Base-by-base conservation (phyloP, 1,140 invertebrate species). In the Drosophila murphyi region DNA sequence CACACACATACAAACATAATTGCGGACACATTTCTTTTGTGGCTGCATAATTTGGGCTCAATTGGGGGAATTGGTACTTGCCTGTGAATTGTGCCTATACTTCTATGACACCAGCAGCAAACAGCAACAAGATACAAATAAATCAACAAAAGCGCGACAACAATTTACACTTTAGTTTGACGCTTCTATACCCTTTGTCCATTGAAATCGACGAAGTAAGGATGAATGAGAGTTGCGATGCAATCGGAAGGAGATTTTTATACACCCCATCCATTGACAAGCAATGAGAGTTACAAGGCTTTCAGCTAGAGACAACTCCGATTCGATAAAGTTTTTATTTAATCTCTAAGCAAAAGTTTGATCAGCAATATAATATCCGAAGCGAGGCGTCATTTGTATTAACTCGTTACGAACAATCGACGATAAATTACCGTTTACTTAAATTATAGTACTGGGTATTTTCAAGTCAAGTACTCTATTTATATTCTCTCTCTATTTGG, bases 41-140 rank as follows among this genome's bases (percentile, higher is more conserved):
- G 43, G 45, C 54, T 59, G 61, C 62, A 77, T 73, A 83, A 78
- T 88, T 78, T 71, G 47, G 75, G 64, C 73, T 87, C 70, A 82
- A 88, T 88, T 85, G 73, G 37, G 48, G 63, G 67, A 82, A 82
- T 80, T 79, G 65, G 76, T 70, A 41, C 62, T 80, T 80, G 80
- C 52, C 32, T 62, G 79, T 72, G 69, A 77, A 80, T 68, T 82
- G 70, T 76, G 52, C n/a, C 34, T 50, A 41, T 34, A 31, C 45
- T 20, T 10, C 31, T 60, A 67, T 39, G 65, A 54, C 28, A 68
- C 45, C 7, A 72, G 64, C 51, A 62, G 6, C 41, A 28, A 52
- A 12, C 29, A 51, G n/a, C 10, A 54, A 7, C 29, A 35, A 60
- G 12, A 20, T n/a, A 28, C 34, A 67, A 51, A 41, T 29, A 29